These are phyloP conservation scores for Muscicapa adusta DNA, from an alignment of 2,113 vertebrate species.

Conservation along the genomic window DNA sequence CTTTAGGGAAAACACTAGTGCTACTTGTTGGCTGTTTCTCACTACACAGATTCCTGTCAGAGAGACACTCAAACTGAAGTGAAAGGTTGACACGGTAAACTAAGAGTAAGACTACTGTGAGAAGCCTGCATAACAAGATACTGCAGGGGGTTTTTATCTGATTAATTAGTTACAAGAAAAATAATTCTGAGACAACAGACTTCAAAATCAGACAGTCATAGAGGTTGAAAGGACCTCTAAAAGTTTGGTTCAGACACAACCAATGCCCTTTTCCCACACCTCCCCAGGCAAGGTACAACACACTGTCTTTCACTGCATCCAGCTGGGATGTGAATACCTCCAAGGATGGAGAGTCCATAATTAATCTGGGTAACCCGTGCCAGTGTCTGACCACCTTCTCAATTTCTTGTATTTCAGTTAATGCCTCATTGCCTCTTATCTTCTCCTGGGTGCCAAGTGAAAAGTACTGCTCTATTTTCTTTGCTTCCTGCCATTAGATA, in stretches of 20 bases:
- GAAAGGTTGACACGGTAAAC: not conserved
- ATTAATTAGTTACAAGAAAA: not conserved
- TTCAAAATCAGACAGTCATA: not conserved
- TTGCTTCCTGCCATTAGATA: not conserved
- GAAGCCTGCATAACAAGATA: not conserved
- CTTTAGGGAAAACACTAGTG: not conserved
- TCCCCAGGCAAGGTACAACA: not conserved
- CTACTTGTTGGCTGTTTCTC: not conserved
- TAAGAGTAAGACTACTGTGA: not conserved
- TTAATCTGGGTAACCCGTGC: not conserved
- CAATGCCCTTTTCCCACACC: rapidly evolving
- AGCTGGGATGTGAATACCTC: not conserved
- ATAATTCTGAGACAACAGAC: not conserved
- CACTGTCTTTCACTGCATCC: not conserved
- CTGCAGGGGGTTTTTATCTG: not conserved
- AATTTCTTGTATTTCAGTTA: not conserved
- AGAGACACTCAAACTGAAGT: not conserved
- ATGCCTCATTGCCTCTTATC: not conserved
- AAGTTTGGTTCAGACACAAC: not conserved
- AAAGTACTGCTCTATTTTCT: not conserved
- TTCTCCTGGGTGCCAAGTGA: not conserved
- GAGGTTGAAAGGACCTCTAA: not conserved
- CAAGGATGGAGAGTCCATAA: not conserved
- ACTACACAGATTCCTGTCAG: not conserved
- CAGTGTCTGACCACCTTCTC: not conserved